Evolutionary conservation across 2,797 vertebrate genomes (phyloP).

Genomic region (Clarias laeviceps): DNA sequence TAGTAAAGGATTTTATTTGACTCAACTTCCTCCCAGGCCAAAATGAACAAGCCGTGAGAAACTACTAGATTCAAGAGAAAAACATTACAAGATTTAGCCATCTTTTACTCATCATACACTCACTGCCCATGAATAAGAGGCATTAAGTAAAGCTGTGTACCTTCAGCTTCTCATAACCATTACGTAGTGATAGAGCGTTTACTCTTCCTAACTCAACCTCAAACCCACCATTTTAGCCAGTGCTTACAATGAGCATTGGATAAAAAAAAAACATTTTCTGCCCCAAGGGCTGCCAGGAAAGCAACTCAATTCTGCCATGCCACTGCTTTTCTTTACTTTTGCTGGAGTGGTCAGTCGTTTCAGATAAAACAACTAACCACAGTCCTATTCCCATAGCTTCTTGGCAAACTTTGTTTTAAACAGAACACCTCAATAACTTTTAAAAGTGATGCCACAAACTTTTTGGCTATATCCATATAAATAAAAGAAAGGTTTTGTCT

Average conservation of each 20-base stretch:
- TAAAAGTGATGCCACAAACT: neutral
- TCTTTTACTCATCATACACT: neutral
- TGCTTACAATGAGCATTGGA: neutral
- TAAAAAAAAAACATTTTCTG: neutral
- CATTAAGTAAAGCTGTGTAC: neutral
- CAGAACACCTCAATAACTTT: constrained; percentile 3
- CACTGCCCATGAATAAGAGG: neutral
- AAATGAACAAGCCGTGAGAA: neutral
- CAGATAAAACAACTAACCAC: constrained; percentile 6
- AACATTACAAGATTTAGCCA: neutral
- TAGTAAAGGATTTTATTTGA: neutral
- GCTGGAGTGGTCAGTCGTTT: neutral
- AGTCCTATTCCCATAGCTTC: neutral
- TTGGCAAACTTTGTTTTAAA: neutral
- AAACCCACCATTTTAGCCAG: neutral
- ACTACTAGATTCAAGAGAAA: neutral
- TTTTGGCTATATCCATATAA: no score
- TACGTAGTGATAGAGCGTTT: neutral
- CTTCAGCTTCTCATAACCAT: neutral
- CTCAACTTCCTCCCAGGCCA: neutral
- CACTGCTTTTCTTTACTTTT: constrained; percentile 6
- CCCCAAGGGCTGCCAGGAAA: constrained; percentile 15
- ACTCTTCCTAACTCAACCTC: constrained; percentile 6
- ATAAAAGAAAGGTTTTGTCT: no score
- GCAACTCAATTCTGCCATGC: constrained; percentile 7